Conservation (phyloP, 2,797 vertebrate genomes). For the Australoheros facetus region DNA sequence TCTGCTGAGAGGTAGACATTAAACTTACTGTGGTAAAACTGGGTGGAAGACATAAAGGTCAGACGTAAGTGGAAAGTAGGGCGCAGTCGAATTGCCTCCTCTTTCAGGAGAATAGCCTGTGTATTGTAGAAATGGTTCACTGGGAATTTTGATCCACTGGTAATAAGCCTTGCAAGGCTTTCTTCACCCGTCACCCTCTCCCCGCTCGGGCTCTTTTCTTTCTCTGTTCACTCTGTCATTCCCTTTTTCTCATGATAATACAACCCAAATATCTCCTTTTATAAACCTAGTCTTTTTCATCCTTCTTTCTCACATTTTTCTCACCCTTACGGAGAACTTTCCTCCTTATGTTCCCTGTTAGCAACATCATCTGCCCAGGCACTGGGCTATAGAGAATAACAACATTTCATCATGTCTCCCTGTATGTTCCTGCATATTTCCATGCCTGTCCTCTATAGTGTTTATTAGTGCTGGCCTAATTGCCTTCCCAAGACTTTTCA, state of each 20-base stretch:
- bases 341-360: conserved; percentile 37
- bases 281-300: conserved; percentile 30
- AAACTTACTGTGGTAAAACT: conserved; percentile 68
- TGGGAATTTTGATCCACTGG: conserved; percentile 78
- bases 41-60: conserved; percentile 81
- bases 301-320: conserved; percentile 31
- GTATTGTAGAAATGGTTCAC: conserved; percentile 67
- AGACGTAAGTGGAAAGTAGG: conserved; percentile 79
- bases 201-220: conserved; percentile 14
- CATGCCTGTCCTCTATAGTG: conserved; percentile 20
- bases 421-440: conserved; percentile 16
- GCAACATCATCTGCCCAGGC: conserved; percentile 21
- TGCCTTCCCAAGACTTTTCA: conserved; percentile 37
- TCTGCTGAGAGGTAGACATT: conserved; percentile 72
- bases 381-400: conserved; percentile 1
- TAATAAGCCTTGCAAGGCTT: conserved; percentile 69
- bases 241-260: conserved; percentile 31
- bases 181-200: conserved; percentile 31
- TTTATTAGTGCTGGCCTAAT: conserved; percentile 46
- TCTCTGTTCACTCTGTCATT: conserved; percentile 4
- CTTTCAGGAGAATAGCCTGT: conserved; percentile 69
- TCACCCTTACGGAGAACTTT: conserved; percentile 20
- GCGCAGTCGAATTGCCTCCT: conserved; percentile 70
- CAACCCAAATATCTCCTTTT: conserved; percentile 32
- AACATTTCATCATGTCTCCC: conserved; percentile 13